Conservation (phyloP, 2,797 vertebrate genomes). For the Pangasius macronema region DNA sequence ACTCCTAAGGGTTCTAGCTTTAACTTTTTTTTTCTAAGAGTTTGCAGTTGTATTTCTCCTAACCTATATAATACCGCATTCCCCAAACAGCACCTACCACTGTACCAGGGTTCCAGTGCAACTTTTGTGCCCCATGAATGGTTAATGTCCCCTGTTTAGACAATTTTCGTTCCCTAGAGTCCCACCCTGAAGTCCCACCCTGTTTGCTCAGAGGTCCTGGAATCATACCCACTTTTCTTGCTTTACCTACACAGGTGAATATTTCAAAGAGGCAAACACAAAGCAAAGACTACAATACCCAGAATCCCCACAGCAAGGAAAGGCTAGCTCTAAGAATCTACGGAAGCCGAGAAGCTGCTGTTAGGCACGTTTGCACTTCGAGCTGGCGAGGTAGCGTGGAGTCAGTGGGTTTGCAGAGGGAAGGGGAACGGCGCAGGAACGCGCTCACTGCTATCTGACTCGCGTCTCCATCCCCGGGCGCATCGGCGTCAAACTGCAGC, state of each 20-base stretch:
- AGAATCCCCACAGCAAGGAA: constrained; percentile 61
- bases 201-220: background rate
- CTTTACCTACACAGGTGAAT: background rate
- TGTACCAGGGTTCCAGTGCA: no score
- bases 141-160: background rate
- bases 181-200: no score
- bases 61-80: background rate
- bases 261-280: constrained; percentile 3
- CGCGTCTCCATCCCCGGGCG: constrained; percentile 67
- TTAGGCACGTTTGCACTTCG: constrained; percentile 74
- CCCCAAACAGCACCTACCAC: background rate
- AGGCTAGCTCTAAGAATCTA: constrained; percentile 65
- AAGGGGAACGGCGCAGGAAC: constrained; percentile 67
- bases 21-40: background rate
- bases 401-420: constrained; percentile 72
- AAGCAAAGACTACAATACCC: constrained; percentile 74
- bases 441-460: constrained; percentile 63
- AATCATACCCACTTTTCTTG: background rate
- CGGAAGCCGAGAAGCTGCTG: constrained; percentile 73
- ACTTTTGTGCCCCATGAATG: background rate
- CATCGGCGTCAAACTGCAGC: constrained; percentile 60
- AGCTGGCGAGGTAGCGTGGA: constrained; percentile 58
- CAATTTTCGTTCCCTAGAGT: background rate
- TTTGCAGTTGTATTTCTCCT: background rate
- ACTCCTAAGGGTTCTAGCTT: background rate